phyloP scores from a whole-genome alignment of 1,140 invertebrate genomes.

The honey bee (Apis mellifera) region Amel_HAv3.1 CM009942.2:7149001-7149500 shows the following conservation, averaged over 20 bases:
- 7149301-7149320: too few relatives aligned
- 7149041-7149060: not conserved
- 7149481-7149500: not conserved
- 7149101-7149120: conserved; percentile 5
- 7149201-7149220: too few relatives aligned
- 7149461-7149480: not conserved
- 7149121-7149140: not conserved
- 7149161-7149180: too few relatives aligned
- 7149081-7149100: not conserved
- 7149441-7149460: not conserved
- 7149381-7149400: not conserved
- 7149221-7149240: too few relatives aligned
- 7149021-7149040: conserved; percentile 29
- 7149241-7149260: too few relatives aligned
- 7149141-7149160: not conserved
- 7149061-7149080: conserved; percentile 14
- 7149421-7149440: not conserved
- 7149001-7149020: conserved; percentile 43
- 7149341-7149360: not conserved
- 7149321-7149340: not conserved
- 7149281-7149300: too few relatives aligned
- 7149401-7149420: not conserved
- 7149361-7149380: not conserved
- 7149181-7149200: too few relatives aligned
- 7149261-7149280: too few relatives aligned